Percentiles rank a stretch among this genome's conserved stretches.
Conservation (phyloP, 2,797 vertebrate species). For the Scyliorhinus canicula region DNA sequence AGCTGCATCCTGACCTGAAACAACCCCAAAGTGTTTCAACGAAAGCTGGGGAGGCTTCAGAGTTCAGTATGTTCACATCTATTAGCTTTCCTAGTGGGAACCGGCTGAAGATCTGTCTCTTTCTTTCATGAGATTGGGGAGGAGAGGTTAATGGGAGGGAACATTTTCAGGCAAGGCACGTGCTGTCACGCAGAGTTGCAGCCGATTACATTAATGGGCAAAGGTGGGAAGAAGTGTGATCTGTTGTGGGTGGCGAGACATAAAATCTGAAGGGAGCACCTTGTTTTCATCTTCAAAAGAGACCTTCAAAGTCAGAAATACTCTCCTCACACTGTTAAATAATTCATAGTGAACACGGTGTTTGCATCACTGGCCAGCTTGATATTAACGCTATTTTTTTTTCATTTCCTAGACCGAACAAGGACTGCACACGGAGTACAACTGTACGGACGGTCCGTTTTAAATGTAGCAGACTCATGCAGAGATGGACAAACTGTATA, state of each 20-base stretch:
- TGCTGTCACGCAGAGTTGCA: background rate
- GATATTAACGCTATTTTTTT: slow-evolving; percentile 56
- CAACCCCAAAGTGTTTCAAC: background rate
- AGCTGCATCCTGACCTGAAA: background rate
- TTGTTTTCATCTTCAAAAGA: slow-evolving; percentile 60
- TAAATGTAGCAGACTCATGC: background rate
- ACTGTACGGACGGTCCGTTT: slow-evolving; percentile 43
- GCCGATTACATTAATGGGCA: background rate
- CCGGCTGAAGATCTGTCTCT: background rate
- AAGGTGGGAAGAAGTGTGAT: background rate
- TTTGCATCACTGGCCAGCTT: slow-evolving; percentile 50
- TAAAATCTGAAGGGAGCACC: slow-evolving; percentile 31
- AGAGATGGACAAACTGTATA: background rate
- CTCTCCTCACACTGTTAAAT: slow-evolving; percentile 59
- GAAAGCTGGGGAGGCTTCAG: background rate
- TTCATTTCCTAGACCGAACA: slow-evolving; percentile 56
- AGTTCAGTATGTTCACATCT: background rate
- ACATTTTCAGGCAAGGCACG: background rate
- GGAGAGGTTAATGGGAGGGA: background rate
- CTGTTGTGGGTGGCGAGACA: background rate
- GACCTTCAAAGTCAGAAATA: slow-evolving; percentile 63
- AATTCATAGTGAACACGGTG: slow-evolving; percentile 61
- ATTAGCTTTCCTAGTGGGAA: background rate
- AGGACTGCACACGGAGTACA: slow-evolving; percentile 48
- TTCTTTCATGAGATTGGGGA: background rate